Evolutionary conservation across 1,140 invertebrate genomes (phyloP), one percentile per base, ranked within the genome.

Genomic region (Aculops lycopersici): DNA sequence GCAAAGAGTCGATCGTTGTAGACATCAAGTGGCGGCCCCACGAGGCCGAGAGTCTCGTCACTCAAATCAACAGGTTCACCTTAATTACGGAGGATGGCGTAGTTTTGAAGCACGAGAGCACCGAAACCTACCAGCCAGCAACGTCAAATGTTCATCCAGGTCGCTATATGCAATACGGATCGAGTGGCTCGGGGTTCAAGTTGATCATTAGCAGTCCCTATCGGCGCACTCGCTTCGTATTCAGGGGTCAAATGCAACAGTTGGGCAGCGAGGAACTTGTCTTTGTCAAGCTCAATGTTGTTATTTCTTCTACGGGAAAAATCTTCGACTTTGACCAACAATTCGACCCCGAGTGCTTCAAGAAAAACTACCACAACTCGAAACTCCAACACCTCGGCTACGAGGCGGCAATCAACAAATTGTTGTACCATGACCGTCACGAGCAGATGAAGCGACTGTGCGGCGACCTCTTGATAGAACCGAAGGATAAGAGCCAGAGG

Each of bases 261-360:
- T 8, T 31, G n/a, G n/a, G n/a, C 24, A 8, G n/a, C n/a, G 24
- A n/a, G n/a, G 24, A 31, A n/a, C 24, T 31, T n/a, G 24, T 31
- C n/a, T 31, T 31, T n/a, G 24, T 31, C 8, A 31, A 31, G 24
- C 8, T 31, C n/a, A 8, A n/a, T 31, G 24, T n/a, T 31, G 8
- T 43, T 8, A n/a, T 31, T n/a, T 31, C 8, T n/a, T 31, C 8
- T n/a, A 40, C 20, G 24, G 31, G 4, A 4, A 41, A 47, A 41
- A 1, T 35, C 1, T 19, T 39, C 38, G 1, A 38, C 41, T 15
- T 42, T 44, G 18, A 44, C 31, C 17, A 47, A 42, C n/a, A 39
- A 43, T 12, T 42, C 76, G 45, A 88, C n/a, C 8, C 24, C 8
- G n/a, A 31, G 24, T 31, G 8, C n/a, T n/a, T n/a, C n/a, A n/a